Evolutionary conservation across 2,888 invertebrate genomes (phyloP).

Genomic region (Caenorhabditis sulstoni): DNA sequence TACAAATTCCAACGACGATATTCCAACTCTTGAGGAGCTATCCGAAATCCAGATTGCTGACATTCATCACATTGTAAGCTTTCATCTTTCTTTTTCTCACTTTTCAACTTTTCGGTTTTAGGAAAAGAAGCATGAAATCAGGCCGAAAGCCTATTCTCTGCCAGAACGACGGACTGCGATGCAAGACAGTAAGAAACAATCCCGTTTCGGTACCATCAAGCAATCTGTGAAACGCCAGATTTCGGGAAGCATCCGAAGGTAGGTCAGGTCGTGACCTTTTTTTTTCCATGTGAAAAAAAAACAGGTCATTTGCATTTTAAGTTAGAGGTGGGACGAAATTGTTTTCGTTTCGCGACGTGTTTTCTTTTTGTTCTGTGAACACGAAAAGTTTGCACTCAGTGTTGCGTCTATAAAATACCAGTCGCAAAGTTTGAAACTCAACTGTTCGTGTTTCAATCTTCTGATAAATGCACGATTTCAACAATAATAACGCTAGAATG

Average conservation of each 20-base stretch:
- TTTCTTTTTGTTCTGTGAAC: neutral
- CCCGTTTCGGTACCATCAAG: conserved; percentile 58
- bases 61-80: conserved; percentile 38
- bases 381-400: neutral
- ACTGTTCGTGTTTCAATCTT: neutral
- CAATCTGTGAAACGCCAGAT: conserved; percentile 57
- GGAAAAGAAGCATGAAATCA: conserved; percentile 56
- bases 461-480: neutral
- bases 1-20: conserved; percentile 44
- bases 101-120: neutral
- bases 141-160: conserved; percentile 50
- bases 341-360: too few relatives aligned
- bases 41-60: conserved; percentile 56
- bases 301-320: neutral
- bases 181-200: conserved; percentile 42
- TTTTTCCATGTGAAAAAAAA: neutral
- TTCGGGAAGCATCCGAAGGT: conserved; percentile 62
- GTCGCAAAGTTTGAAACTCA: neutral
- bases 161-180: conserved; percentile 45
- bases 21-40: conserved; percentile 59
- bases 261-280: neutral
- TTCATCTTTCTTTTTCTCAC: too few relatives aligned
- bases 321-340: too few relatives aligned
- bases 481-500: neutral
- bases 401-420: too few relatives aligned